Evolutionary conservation across 1,140 invertebrate species (phyloP).

Genomic region (Heliconius hewitsoni): DNA sequence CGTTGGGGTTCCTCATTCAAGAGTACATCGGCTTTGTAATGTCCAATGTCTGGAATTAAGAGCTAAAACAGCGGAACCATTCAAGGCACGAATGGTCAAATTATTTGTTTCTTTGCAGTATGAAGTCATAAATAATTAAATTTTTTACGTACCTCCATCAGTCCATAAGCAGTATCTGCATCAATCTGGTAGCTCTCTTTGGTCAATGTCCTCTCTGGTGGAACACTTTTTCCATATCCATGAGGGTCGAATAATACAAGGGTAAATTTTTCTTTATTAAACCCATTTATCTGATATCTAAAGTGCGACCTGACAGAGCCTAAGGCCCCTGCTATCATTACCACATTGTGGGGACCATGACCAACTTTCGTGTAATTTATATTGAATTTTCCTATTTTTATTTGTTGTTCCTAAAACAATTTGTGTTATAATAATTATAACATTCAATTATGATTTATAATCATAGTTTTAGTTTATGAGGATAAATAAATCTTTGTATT

Average conservation of each 20-base stretch:
- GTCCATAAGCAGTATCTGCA: constrained; percentile 82
- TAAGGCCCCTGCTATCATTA: constrained; percentile 89
- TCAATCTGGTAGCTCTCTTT: constrained; percentile 87
- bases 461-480: too few relatives aligned
- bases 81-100: too few relatives aligned
- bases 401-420: constrained; percentile 54
- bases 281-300: constrained; percentile 20
- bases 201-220: constrained; percentile 88
- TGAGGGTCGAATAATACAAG: constrained; percentile 92
- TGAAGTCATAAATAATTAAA: too few relatives aligned
- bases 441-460: too few relatives aligned
- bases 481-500: too few relatives aligned
- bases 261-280: constrained; percentile 85
- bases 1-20: too few relatives aligned
- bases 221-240: constrained; percentile 91
- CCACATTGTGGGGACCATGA: constrained; percentile 84
- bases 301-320: constrained; percentile 85
- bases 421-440: too few relatives aligned
- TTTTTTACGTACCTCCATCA: constrained; percentile 74
- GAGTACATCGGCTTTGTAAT: too few relatives aligned
- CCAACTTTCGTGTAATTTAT: constrained; percentile 89
- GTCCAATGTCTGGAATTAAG: too few relatives aligned
- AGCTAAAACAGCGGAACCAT: too few relatives aligned
- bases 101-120: too few relatives aligned
- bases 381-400: constrained; percentile 82